Percentiles rank a stretch among this genome's conserved stretches.
Conservation (phyloP, 2,797 vertebrate species). For the Ciconia nigra region DNA sequence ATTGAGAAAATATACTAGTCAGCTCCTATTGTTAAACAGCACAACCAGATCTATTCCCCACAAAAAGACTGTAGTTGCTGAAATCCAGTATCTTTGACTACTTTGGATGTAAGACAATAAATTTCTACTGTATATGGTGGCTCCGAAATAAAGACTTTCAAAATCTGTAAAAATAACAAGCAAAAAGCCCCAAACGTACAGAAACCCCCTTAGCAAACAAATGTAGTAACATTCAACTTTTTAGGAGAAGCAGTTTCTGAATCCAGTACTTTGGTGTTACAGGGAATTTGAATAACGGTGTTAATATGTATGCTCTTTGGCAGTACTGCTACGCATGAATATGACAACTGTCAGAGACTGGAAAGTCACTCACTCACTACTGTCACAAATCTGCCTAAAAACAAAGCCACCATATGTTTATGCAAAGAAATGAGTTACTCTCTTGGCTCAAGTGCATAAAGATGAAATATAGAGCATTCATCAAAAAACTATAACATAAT, state of each 20-base stretch:
- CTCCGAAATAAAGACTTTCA: not conserved
- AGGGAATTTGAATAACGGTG: not conserved
- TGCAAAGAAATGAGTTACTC: conserved; percentile 9
- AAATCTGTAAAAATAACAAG: not conserved
- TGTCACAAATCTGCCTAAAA: conserved; percentile 29
- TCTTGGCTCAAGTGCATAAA: conserved; percentile 16
- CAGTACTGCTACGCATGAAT: not conserved
- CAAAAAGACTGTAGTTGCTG: not conserved
- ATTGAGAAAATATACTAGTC: not conserved
- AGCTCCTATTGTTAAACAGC: not conserved
- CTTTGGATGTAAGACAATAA: not conserved
- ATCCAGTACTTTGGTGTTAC: not conserved
- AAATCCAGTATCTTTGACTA: not conserved
- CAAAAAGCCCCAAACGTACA: not conserved
- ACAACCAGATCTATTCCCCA: not conserved
- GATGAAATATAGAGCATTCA: conserved; percentile 37
- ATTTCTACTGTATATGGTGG: not conserved
- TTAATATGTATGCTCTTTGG: not conserved
- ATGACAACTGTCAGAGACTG: conserved; percentile 45
- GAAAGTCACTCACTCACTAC: conserved; percentile 31
- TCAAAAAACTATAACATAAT: not conserved
- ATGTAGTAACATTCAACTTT: not conserved
- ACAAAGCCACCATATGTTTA: conserved; percentile 54
- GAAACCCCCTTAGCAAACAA: not conserved
- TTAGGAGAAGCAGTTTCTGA: not conserved